A percentile compares a stretch with the other conserved stretches of the same genome.
These are phyloP conservation scores for Synanthedon myopaeformis DNA, from an alignment of 2,888 invertebrate genomes.

Conservation along the genomic window DNA sequence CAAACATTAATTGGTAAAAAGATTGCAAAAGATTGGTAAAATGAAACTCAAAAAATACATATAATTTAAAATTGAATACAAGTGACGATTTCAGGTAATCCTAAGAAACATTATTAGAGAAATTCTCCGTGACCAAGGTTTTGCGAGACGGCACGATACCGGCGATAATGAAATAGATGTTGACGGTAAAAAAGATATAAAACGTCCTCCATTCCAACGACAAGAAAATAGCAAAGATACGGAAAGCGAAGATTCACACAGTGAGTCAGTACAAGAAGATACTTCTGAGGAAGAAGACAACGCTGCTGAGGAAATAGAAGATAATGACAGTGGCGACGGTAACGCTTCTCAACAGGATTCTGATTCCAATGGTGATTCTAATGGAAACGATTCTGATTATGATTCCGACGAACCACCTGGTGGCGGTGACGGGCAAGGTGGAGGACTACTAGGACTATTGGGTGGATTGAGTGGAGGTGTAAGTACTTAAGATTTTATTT, in stretches of 20 bases:
- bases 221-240: slow-evolving; percentile 28
- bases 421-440: slow-evolving; percentile 56
- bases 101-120: slow-evolving; percentile 11
- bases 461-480: slow-evolving; percentile 60
- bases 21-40: no score
- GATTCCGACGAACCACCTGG: slow-evolving; percentile 52
- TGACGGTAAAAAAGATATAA: slow-evolving; percentile 22
- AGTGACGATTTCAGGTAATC: slow-evolving; percentile 10
- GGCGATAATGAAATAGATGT: slow-evolving; percentile 35
- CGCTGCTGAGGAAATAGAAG: slow-evolving; percentile 28
- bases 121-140: slow-evolving; percentile 8
- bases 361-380: slow-evolving; percentile 15
- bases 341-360: slow-evolving; percentile 28
- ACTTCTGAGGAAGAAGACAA: slow-evolving; percentile 17
- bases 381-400: slow-evolving; percentile 27
- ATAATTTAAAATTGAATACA: background rate
- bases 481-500: slow-evolving; percentile 18
- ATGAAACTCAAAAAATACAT: no score
- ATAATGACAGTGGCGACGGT: slow-evolving; percentile 13
- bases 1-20: no score
- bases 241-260: slow-evolving; percentile 11
- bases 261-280: slow-evolving; percentile 13
- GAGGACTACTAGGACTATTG: slow-evolving; percentile 53
- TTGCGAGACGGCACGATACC: slow-evolving; percentile 21
- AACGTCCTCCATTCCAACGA: slow-evolving; percentile 30